Conservation (phyloP, 2,888 invertebrate species). For the Steromphala cineraria region DNA sequence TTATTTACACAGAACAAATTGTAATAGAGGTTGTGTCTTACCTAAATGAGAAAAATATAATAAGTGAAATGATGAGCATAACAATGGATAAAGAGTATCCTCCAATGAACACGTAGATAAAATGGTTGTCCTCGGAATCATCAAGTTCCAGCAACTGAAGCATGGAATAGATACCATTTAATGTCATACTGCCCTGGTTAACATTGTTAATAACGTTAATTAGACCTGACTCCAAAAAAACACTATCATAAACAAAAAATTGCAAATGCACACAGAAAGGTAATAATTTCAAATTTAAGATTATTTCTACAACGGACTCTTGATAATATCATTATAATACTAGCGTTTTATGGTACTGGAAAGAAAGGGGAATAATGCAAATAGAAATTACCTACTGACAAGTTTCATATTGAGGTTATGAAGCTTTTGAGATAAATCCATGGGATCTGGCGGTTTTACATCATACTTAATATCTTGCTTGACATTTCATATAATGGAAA, state of each 20-base stretch:
- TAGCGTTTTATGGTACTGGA: too few species aligned
- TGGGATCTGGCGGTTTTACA: background rate
- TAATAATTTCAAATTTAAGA: too few species aligned
- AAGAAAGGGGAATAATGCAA: too few species aligned
- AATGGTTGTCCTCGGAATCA: conserved; percentile 28
- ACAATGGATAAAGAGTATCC: conserved; percentile 54
- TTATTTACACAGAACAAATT: background rate
- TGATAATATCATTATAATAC: background rate
- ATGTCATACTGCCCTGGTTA: too few species aligned
- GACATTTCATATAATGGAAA: background rate
- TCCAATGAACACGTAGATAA: conserved; percentile 51
- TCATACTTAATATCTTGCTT: background rate
- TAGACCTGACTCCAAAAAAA: too few species aligned
- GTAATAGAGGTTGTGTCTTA: conserved; percentile 30
- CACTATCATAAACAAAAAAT: too few species aligned
- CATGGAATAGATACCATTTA: background rate
- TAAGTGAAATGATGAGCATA: conserved; percentile 49
- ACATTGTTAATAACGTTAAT: too few species aligned
- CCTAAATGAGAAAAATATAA: conserved; percentile 59
- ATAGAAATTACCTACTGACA: too few species aligned
- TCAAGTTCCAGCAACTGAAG: background rate
- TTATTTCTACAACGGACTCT: too few species aligned
- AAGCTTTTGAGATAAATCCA: background rate
- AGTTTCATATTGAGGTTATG: too few species aligned
- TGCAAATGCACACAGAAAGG: too few species aligned